These are phyloP conservation scores for Morinoia aosen DNA, from an alignment of 2,888 invertebrate species.

Conservation along the genomic window DNA sequence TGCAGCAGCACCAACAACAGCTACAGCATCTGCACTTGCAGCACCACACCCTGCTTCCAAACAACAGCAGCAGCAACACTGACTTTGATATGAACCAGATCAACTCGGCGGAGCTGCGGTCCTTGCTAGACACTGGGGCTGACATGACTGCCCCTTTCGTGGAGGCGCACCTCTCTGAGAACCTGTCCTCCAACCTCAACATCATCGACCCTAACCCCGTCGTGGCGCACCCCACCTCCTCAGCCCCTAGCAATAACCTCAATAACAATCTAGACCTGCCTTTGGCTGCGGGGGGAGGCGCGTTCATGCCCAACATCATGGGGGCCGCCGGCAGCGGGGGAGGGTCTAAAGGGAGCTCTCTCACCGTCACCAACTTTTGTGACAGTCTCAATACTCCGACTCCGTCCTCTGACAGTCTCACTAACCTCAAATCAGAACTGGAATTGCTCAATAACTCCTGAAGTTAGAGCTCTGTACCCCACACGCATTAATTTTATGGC, in stretches of 20 bases:
- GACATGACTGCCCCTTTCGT: constrained; percentile 62
- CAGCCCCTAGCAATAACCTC: constrained; percentile 24
- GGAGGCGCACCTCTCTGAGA: constrained; percentile 64
- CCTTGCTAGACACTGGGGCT: constrained; percentile 55
- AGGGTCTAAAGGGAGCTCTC: background rate
- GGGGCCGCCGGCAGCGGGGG: background rate
- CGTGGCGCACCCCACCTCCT: constrained; percentile 22
- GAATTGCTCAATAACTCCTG: constrained; percentile 59
- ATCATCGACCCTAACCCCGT: constrained; percentile 60
- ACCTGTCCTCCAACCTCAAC: constrained; percentile 63
- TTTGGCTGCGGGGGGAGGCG: constrained; percentile 16
- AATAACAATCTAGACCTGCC: constrained; percentile 22
- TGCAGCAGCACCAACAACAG: constrained; percentile 21
- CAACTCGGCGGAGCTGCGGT: constrained; percentile 64
- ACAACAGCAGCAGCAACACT: constrained; percentile 53
- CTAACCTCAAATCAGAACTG: constrained; percentile 60
- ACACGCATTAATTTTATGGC: background rate
- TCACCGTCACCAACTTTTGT: constrained; percentile 18
- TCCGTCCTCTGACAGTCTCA: constrained; percentile 60
- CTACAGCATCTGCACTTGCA: background rate
- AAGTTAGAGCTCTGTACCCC: background rate
- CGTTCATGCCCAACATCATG: constrained; percentile 61
- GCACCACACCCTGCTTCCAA: background rate
- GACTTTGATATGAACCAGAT: constrained; percentile 65
- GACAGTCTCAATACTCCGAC: constrained; percentile 46